Evolutionary conservation across 2,113 vertebrate genomes (phyloP).

Genomic region (Capreolus pygargus): DNA sequence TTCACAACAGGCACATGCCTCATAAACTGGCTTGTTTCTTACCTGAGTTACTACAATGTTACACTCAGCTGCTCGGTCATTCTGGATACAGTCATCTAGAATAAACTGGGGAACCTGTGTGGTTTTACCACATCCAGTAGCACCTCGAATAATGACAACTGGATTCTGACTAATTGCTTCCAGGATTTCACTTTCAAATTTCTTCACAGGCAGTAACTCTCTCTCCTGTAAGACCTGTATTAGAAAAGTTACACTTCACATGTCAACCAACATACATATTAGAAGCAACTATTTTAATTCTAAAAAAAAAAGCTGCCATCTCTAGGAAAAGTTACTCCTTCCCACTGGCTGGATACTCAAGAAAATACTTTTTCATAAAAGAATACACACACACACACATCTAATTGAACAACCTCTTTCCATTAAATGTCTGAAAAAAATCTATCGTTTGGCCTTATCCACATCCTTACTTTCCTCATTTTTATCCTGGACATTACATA

Average conservation of each 20-base stretch:
- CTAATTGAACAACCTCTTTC: not conserved
- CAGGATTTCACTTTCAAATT: conserved; percentile 92
- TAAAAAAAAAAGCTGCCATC: not conserved
- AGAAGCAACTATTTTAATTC: not conserved
- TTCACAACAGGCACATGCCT: not conserved
- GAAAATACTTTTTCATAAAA: not conserved
- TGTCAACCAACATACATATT: not conserved
- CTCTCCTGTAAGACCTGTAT: conserved; percentile 87
- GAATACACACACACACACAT: not conserved
- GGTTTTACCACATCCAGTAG: conserved; percentile 98
- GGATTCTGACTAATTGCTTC: conserved; percentile 82
- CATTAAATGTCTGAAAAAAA: not conserved
- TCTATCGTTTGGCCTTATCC: not conserved
- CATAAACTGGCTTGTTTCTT: conserved; percentile 16
- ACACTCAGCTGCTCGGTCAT: conserved; percentile 87
- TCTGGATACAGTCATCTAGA: conserved; percentile 89
- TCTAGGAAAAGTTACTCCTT: not conserved
- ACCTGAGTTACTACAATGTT: conserved; percentile 99
- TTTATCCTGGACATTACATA: not conserved
- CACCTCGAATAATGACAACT: conserved; percentile 94
- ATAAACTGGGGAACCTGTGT: conserved; percentile 98
- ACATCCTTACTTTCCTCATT: not conserved
- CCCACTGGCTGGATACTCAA: not conserved
- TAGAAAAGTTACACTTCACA: not conserved
- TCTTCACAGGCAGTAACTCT: conserved; percentile 90